Percentiles rank a stretch among this genome's conserved stretches.
Conservation (phyloP, 2,797 vertebrate species). For the Bradypus variegatus region DNA sequence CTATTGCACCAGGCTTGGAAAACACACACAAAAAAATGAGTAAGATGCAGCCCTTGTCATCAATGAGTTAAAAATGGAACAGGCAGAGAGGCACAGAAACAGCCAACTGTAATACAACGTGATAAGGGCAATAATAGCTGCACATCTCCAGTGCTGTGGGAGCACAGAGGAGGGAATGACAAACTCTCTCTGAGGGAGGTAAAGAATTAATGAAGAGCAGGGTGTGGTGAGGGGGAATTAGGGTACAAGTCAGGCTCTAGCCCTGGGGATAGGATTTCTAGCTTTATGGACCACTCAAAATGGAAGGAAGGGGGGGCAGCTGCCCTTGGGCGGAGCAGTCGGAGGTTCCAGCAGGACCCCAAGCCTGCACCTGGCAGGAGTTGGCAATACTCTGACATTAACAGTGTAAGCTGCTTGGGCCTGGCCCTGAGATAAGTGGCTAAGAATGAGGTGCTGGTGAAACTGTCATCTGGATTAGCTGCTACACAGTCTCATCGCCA, state of each 20-base stretch:
- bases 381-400: background rate
- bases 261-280: background rate
- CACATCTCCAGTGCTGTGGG: background rate
- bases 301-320: background rate
- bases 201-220: slow-evolving; percentile 33
- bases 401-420: slow-evolving; percentile 36
- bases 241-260: slow-evolving; percentile 3
- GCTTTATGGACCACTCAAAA: background rate
- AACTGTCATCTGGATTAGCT: slow-evolving; percentile 53
- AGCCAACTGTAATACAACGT: background rate
- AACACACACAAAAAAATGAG: background rate
- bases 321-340: too few relatives aligned
- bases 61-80: background rate
- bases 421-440: slow-evolving; percentile 42
- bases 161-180: background rate
- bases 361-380: background rate
- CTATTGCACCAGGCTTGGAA: background rate
- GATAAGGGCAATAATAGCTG: background rate
- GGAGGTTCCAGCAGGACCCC: background rate
- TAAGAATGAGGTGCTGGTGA: slow-evolving; percentile 48
- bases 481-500: background rate
- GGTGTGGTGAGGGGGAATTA: slow-evolving; percentile 9
- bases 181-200: background rate
- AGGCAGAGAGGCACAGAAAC: background rate
- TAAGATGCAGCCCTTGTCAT: background rate